Evolutionary conservation across 2,113 vertebrate genomes (phyloP), one percentile per base, ranked within the genome.

Genomic region (Elachura formosa): DNA sequence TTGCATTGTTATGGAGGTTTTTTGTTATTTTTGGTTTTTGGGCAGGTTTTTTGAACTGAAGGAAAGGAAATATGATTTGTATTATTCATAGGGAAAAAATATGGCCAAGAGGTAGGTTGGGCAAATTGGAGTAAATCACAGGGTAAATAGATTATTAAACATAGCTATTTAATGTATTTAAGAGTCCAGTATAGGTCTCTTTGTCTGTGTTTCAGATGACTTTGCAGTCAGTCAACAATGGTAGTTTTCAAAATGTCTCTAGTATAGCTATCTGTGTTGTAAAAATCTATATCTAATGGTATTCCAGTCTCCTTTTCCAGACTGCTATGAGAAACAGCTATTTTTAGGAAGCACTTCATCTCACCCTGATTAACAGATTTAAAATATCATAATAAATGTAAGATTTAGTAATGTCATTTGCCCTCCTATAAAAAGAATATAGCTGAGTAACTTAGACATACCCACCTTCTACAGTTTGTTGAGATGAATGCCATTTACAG

Each of bases 21-120:
- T 28, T 9, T 0, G 3, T 28, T 17, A 31, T 28, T 45, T 55
- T 1, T 1, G n/a, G n/a, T n/a, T n/a, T n/a, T n/a, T n/a, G n/a
- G n/a, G n/a, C n/a, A n/a, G n/a, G n/a, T n/a, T n/a, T n/a, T n/a
- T n/a, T n/a, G n/a, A n/a, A n/a, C n/a, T n/a, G n/a, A n/a, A n/a
- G n/a, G n/a, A n/a, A n/a, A n/a, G n/a, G n/a, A n/a, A n/a, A n/a
- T n/a, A n/a, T 71, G 14, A n/a, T 59, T n/a, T 76, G 12, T 9
- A 52, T 82, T 63, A 90, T 84, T 80, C 24, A 49, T 26, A 51
- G 12, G 10, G 7, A 9, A 64, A 87, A 87, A 56, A 24, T 49
- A 54, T 11, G 11, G 7, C 36, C 31, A 73, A 86, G 24, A 61
- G 6, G 14, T 72, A 56, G 34, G 33, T 24, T 29, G 61, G 26